These are phyloP conservation scores for Poicephalus meyeri DNA, from an alignment of 2,113 vertebrate species.

Conservation along the genomic window DNA sequence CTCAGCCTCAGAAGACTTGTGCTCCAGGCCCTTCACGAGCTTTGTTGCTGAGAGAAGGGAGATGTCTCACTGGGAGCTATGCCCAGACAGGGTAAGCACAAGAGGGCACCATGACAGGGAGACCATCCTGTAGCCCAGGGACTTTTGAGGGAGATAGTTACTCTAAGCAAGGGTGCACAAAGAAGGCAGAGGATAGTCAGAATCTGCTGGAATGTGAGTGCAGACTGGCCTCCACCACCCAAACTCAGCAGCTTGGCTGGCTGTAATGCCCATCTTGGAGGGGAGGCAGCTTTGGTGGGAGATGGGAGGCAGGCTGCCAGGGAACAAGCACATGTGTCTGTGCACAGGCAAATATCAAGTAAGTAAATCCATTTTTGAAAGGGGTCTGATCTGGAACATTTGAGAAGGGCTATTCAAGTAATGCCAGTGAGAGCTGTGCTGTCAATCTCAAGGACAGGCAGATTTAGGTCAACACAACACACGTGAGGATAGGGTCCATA, in stretches of 20 bases:
- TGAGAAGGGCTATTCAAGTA: neutral
- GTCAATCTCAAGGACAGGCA: neutral
- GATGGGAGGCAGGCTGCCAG: neutral
- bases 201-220: neutral
- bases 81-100: neutral
- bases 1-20: neutral
- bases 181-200: neutral
- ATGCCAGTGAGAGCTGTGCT: neutral
- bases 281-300: neutral
- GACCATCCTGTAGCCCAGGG: fast-evolving
- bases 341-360: neutral
- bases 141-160: neutral
- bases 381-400: neutral
- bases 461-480: neutral
- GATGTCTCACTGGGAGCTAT: neutral
- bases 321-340: neutral
- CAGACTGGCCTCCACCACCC: neutral
- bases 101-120: neutral
- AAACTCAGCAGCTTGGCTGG: neutral
- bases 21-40: neutral
- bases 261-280: neutral
- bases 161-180: neutral
- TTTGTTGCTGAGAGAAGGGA: neutral
- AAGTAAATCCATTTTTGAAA: neutral
- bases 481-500: neutral